phyloP scores from a whole-genome alignment of 2,113 vertebrate species.

The Xenopus tropicalis region DNA sequence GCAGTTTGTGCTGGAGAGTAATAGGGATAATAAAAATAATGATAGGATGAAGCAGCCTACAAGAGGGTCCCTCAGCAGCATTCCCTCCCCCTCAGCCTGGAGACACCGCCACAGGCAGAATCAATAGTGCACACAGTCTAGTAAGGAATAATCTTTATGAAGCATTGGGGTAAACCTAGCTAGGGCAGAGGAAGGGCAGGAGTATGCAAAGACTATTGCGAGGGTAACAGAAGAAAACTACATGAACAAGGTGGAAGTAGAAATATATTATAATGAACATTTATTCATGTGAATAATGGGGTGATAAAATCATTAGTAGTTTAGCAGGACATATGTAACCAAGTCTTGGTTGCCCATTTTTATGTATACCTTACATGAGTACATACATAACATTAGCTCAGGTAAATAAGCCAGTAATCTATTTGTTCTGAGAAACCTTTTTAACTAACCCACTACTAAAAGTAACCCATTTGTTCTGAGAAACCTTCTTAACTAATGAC shows the following conservation, averaged over 20 bases:
- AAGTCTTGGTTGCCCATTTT: too few relatives aligned
- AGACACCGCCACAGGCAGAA: constrained; percentile 61
- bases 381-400: too few relatives aligned
- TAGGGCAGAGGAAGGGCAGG: constrained; percentile 55
- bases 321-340: too few relatives aligned
- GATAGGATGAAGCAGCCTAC: constrained; percentile 48
- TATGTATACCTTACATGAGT: too few relatives aligned
- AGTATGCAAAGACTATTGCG: constrained; percentile 34
- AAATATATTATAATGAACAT: not conserved
- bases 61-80: constrained; percentile 26
- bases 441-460: too few relatives aligned
- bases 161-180: constrained; percentile 61
- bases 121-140: constrained; percentile 57
- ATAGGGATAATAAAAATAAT: constrained; percentile 52
- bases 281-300: too few relatives aligned
- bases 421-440: too few relatives aligned
- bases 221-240: not conserved
- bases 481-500: too few relatives aligned
- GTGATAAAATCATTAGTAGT: too few relatives aligned
- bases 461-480: too few relatives aligned
- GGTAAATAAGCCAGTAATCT: too few relatives aligned
- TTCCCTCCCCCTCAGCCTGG: constrained; percentile 24
- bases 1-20: constrained; percentile 57
- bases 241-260: not conserved
- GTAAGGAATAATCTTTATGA: constrained; percentile 61